Evolutionary conservation across 2,797 vertebrate species (phyloP).

Genomic region (Rhinella marina): DNA sequence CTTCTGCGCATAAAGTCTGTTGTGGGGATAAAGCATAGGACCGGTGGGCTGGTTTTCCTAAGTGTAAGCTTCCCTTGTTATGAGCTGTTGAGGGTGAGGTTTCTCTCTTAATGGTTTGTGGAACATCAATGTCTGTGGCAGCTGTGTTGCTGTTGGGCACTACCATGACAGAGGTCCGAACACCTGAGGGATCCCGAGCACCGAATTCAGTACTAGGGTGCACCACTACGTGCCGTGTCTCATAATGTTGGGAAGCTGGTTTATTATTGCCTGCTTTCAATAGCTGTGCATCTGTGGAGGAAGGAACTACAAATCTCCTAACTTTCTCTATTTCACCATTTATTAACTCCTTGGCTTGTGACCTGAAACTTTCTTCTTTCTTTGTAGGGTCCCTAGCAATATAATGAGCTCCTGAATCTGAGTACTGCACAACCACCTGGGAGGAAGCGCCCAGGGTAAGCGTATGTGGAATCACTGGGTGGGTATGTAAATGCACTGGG

Average conservation of each 20-base stretch:
- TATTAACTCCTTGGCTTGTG: slow-evolving; percentile 87
- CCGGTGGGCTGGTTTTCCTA: slow-evolving; percentile 85
- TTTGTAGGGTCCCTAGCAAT: slow-evolving; percentile 76
- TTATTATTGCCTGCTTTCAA: slow-evolving; percentile 78
- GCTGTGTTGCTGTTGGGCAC: slow-evolving; percentile 88
- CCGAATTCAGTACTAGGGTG: slow-evolving; percentile 85
- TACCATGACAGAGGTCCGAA: slow-evolving; percentile 90
- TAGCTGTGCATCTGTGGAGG: slow-evolving; percentile 74
- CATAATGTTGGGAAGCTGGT: slow-evolving; percentile 82
- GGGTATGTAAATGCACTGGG: slow-evolving; percentile 85
- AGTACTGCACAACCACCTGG: slow-evolving; percentile 89
- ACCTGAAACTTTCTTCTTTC: slow-evolving; percentile 77
- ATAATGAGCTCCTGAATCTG: slow-evolving; percentile 79
- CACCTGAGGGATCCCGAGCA: slow-evolving; percentile 80
- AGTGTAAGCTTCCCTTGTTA: slow-evolving; percentile 85
- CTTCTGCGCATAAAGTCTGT: slow-evolving; percentile 81
- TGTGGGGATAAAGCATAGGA: slow-evolving; percentile 80
- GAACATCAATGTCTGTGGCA: slow-evolving; percentile 82
- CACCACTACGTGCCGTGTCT: slow-evolving; percentile 86
- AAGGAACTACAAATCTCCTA: slow-evolving; percentile 75
- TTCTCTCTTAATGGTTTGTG: slow-evolving; percentile 77
- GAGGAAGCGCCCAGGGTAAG: slow-evolving; percentile 85
- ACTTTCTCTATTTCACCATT: slow-evolving; percentile 93
- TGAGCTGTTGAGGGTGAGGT: slow-evolving; percentile 80
- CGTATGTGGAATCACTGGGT: slow-evolving; percentile 89